Evolutionary conservation across 2,888 invertebrate species (phyloP).

Genomic region (Metacarcinus magister): DNA sequence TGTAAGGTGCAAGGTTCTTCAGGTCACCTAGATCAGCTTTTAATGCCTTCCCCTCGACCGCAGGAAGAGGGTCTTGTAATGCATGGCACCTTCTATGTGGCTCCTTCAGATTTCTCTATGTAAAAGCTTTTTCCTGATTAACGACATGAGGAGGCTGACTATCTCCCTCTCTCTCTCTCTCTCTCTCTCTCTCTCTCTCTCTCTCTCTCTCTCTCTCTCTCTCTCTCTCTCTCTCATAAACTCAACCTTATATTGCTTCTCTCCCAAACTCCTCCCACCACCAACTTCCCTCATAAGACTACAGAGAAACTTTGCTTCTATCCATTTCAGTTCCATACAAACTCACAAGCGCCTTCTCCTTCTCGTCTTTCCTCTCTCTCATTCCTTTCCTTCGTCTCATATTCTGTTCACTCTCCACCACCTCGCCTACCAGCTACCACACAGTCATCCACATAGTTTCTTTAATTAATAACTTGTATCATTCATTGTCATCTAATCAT

Average conservation of each 20-base stretch:
- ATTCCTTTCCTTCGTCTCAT: not conserved
- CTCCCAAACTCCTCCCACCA: not conserved
- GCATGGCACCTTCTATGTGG: too few species aligned
- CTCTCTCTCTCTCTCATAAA: slow-evolving; percentile 26
- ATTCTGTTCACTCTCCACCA: not conserved
- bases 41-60: too few species aligned
- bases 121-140: too few species aligned
- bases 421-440: too few species aligned
- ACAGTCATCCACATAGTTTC: too few species aligned
- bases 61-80: too few species aligned
- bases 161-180: not conserved
- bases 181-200: slow-evolving; percentile 15
- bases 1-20: too few species aligned
- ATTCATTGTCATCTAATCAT: too few species aligned
- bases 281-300: slow-evolving; percentile 26
- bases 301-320: slow-evolving; percentile 26
- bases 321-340: slow-evolving; percentile 14
- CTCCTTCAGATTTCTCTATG: too few species aligned
- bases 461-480: too few species aligned
- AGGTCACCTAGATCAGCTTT: too few species aligned
- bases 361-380: not conserved
- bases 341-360: not conserved
- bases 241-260: slow-evolving; percentile 12
- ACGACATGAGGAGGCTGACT: too few species aligned
- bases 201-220: slow-evolving; percentile 26